Conservation (phyloP, 2,797 vertebrate genomes). For the Pseudochirops corinnae region DNA sequence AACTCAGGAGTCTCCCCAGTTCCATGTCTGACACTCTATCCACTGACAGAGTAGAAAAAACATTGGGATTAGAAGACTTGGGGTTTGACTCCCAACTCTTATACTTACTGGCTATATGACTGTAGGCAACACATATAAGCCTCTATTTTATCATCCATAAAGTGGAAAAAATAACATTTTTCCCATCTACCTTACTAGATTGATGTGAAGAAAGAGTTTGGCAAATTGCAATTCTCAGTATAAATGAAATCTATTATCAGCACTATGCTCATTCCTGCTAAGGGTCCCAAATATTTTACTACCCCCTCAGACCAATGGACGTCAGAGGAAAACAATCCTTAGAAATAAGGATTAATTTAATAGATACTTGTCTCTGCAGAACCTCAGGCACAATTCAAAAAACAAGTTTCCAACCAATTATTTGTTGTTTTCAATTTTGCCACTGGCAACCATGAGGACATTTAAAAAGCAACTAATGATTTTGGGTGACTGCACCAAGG, state of each 20-base stretch:
- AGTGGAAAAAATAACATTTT: neutral
- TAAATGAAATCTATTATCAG: neutral
- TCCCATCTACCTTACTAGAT: neutral
- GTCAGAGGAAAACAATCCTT: conserved; percentile 23
- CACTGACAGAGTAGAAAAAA: neutral
- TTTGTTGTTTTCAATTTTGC: conserved; percentile 58
- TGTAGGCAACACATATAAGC: neutral
- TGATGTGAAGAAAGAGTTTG: neutral
- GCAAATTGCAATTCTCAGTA: neutral
- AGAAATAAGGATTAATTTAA: neutral
- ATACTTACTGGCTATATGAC: neutral
- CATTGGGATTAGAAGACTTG: neutral
- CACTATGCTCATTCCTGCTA: neutral
- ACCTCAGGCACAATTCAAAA: conserved; percentile 23
- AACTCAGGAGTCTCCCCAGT: neutral
- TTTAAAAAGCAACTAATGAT: conserved; percentile 70
- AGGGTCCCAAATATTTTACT: neutral
- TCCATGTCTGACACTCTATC: neutral
- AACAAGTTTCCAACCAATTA: conserved; percentile 52
- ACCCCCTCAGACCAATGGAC: neutral
- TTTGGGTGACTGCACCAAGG: conserved; percentile 32
- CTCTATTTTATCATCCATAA: neutral
- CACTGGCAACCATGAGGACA: conserved; percentile 53
- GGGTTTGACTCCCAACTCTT: neutral
- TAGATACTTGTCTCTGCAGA: conserved; percentile 33